Conservation (phyloP, 2,113 vertebrate genomes). For the Bothrops jararaca region DNA sequence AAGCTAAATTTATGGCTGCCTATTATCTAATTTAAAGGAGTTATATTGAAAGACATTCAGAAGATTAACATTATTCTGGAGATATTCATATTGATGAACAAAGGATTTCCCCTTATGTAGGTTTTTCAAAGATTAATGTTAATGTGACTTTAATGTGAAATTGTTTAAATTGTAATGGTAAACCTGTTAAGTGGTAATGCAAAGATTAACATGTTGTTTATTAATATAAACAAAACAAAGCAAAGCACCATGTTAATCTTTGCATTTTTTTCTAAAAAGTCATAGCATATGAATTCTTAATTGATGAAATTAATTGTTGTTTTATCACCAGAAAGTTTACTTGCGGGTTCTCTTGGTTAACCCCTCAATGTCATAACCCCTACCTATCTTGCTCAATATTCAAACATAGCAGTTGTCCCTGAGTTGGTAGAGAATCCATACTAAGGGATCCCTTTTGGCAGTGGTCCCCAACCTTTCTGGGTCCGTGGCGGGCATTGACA, state of each 20-base stretch:
- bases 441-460: not conserved
- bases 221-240: conserved; percentile 36
- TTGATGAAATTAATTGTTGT: conserved; percentile 42
- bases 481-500: not conserved
- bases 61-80: not conserved
- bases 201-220: too few species aligned
- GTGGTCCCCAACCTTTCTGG: not conserved
- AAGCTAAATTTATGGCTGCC: not conserved
- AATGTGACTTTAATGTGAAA: not conserved
- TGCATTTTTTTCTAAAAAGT: conserved; percentile 9
- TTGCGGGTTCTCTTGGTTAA: not conserved
- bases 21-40: not conserved
- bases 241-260: conserved; percentile 16
- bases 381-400: not conserved
- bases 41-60: not conserved
- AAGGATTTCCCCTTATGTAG: not conserved
- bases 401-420: not conserved
- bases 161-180: conserved; percentile 29
- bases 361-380: not conserved
- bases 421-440: not conserved
- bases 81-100: not conserved
- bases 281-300: conserved; percentile 40
- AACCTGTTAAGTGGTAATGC: not conserved
- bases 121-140: not conserved
- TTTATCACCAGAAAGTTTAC: not conserved